Evolutionary conservation across 2,888 invertebrate species (phyloP), one percentile per base, ranked within the genome.

Genomic region (Anarsia innoxiella): DNA sequence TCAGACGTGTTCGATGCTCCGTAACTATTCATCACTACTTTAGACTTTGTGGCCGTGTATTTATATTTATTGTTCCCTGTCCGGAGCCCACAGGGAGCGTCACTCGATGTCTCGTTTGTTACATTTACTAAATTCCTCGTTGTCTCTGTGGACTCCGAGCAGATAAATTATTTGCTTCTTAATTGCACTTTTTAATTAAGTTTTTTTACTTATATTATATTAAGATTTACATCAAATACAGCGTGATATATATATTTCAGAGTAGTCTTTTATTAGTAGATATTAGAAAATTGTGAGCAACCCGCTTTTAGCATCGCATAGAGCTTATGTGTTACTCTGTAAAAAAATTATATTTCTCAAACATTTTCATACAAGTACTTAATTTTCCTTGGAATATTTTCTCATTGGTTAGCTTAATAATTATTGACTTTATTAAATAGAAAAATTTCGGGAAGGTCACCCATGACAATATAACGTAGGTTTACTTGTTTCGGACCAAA

Each of bases 181-280:
- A 56, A 52, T 58, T 73, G 71, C 77, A 75, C 69, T 69, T 65
- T 65, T 56, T 67, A 59, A 68, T 70, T 61, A 62, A 56, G 53
- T 60, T 73, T 73, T 66, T 75, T 77, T 71, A 69, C 66, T 63
- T 67, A 52, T 66, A 69, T 74, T 76, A 66, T 74, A 70, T 64
- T 70, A 66, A 71, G 63, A 70, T 76, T 70, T 71, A 71, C 66
- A 71, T 74, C 67, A 74, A 76, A 78, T 78, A 76, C 73, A 80
- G 71, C 69, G 69, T 76, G 69, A 64, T 72, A 69, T 67, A 69
- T 62, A 71, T 69, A 70, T 72, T 68, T 68, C 59, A 65, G 52
- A 58, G 43, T 62, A 61, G 65, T 66, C 59, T 73, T 74, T 70
- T 67, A 66, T 68, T 69, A 58, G 51, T 68, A 66, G 55, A 56